Evolutionary conservation across 2,113 vertebrate species (phyloP).

Genomic region (Epinephelus cyanopodus): DNA sequence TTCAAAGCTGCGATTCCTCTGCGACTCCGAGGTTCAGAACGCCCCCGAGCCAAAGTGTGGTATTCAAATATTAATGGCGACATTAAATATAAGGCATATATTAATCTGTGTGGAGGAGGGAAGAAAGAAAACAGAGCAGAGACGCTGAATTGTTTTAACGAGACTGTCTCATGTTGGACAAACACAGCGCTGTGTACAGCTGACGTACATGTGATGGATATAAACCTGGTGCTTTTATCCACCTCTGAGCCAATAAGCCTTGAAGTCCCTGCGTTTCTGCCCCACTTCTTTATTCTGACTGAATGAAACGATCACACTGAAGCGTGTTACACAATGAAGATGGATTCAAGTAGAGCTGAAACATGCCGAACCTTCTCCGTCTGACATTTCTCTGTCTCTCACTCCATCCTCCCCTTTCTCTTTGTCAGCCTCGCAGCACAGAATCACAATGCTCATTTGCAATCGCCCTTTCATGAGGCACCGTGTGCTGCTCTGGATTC

Average conservation of each 20-base stretch:
- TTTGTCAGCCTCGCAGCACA: constrained; percentile 66
- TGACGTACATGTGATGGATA: constrained; percentile 26
- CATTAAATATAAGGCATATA: constrained; percentile 55
- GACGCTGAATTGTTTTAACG: background rate
- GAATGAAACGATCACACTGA: constrained; percentile 44
- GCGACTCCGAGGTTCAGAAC: constrained; percentile 46
- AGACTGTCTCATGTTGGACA: background rate
- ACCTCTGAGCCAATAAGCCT: constrained; percentile 41
- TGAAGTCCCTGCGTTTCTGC: constrained; percentile 32
- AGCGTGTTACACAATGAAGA: constrained; percentile 37
- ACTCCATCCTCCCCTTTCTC: constrained; percentile 46
- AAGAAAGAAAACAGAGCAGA: constrained; percentile 4
- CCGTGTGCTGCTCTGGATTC: constrained; percentile 52
- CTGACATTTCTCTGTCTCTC: constrained; percentile 30
- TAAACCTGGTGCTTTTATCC: constrained; percentile 27
- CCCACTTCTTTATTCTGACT: constrained; percentile 37
- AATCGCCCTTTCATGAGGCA: constrained; percentile 68
- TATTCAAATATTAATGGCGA: constrained; percentile 66
- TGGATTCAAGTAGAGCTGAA: constrained; percentile 35
- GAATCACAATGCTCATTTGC: constrained; percentile 78
- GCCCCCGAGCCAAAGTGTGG: constrained; percentile 22
- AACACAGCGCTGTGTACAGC: background rate
- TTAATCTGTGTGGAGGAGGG: constrained; percentile 33
- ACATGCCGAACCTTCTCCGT: constrained; percentile 25
- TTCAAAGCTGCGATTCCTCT: constrained; percentile 31